Percentiles rank a stretch among this genome's conserved stretches.
Evolutionary conservation across 2,797 vertebrate genomes (phyloP).

Genomic region (Hapalemur alaotrensis): DNA sequence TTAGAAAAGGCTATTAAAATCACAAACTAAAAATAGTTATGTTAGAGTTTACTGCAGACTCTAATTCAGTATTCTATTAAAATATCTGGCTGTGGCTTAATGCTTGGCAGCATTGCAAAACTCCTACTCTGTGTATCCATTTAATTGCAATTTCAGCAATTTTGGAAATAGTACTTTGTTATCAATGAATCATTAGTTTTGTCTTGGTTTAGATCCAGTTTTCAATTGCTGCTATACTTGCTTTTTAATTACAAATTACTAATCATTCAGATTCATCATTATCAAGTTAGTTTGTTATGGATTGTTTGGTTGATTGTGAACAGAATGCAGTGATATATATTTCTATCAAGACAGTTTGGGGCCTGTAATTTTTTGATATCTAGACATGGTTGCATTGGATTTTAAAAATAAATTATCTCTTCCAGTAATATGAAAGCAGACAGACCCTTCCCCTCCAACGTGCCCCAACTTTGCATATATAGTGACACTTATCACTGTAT

Average conservation of each 20-base stretch:
- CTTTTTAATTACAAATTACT: slow-evolving; percentile 67
- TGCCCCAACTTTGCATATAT: background rate
- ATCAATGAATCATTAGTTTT: slow-evolving; percentile 70
- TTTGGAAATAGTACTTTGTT: slow-evolving; percentile 63
- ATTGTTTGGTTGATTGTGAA: slow-evolving; percentile 38
- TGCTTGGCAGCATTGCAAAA: slow-evolving; percentile 45
- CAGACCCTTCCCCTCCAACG: background rate
- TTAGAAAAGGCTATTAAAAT: slow-evolving; percentile 57
- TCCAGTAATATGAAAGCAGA: background rate
- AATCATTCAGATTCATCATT: slow-evolving; percentile 58
- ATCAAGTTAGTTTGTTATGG: slow-evolving; percentile 46
- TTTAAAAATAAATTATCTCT: slow-evolving; percentile 43
- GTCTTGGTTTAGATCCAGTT: slow-evolving; percentile 59
- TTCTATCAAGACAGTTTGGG: slow-evolving; percentile 44
- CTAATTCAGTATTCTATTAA: slow-evolving; percentile 64
- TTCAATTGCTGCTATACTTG: slow-evolving; percentile 55
- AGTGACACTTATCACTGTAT: background rate
- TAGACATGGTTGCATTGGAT: background rate
- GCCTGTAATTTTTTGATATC: background rate
- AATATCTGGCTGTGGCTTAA: slow-evolving; percentile 62
- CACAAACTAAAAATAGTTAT: slow-evolving; percentile 61
- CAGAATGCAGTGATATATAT: slow-evolving; percentile 35
- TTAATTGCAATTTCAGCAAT: slow-evolving; percentile 62
- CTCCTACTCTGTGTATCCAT: slow-evolving; percentile 37
- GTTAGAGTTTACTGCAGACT: slow-evolving; percentile 50